These are phyloP conservation scores for Micromussa lordhowensis DNA, from an alignment of 92 coral and sea anemone species.

Conservation along the genomic window DNA sequence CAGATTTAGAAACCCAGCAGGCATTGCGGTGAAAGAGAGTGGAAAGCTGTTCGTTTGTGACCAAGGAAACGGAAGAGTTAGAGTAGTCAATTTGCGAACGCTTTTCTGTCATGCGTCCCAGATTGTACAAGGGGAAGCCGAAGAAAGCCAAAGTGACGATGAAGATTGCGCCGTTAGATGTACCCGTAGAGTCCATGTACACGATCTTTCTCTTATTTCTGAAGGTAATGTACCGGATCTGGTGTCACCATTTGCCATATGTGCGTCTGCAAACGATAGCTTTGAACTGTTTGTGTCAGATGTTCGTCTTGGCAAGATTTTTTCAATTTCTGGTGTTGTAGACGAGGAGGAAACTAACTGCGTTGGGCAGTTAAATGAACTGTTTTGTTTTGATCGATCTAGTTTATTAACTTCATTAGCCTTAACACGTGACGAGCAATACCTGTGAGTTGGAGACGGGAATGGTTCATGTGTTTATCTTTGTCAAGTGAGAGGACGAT, in stretches of 20 bases:
- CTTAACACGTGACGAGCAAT: conserved; percentile 46
- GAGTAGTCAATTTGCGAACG: conserved; percentile 33
- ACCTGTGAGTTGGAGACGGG: conserved; percentile 56
- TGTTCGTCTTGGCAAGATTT: conserved; percentile 34
- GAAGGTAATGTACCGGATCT: conserved; percentile 42
- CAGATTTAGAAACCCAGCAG: conserved; percentile 47
- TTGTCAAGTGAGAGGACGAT: conserved; percentile 14
- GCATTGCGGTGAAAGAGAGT: conserved; percentile 28
- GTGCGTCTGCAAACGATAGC: conserved; percentile 42
- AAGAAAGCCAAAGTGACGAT: conserved; percentile 41
- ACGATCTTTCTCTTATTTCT: conserved; percentile 52
- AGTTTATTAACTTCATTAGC: conserved; percentile 48
- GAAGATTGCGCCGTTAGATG: conserved; percentile 60
- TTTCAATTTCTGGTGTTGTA: not conserved
- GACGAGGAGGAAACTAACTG: not conserved
- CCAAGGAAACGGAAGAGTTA: conserved; percentile 57
- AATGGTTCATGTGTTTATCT: conserved; percentile 39
- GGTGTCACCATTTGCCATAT: conserved; percentile 45
- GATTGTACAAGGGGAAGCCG: conserved; percentile 33
- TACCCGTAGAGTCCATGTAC: conserved; percentile 42
- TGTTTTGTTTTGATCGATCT: conserved; percentile 33
- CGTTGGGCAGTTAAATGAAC: not conserved
- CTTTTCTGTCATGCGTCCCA: conserved; percentile 57
- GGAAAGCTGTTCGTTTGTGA: conserved; percentile 54
- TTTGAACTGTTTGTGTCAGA: conserved; percentile 48